These are phyloP conservation scores for Phenganax stokvisi DNA, from an alignment of 92 coral and sea anemone genomes.

Conservation along the genomic window DNA sequence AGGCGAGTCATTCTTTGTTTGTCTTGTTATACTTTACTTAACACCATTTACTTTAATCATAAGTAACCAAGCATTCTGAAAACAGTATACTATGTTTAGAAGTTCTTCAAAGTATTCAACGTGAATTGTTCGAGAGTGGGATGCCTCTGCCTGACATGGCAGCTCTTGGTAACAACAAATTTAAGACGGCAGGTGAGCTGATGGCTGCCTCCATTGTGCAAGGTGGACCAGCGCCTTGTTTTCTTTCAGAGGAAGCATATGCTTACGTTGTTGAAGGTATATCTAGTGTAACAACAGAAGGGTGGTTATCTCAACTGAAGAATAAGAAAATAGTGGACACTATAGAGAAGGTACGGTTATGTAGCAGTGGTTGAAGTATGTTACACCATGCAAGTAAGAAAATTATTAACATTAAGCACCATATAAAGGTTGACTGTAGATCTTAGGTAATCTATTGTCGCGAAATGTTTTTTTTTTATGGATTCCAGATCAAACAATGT, in stretches of 20 bases:
- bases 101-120: conserved; percentile 6
- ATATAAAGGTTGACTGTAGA: conserved; percentile 1
- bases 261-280: conserved; percentile 53
- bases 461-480: neutral
- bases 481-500: conserved; percentile 9
- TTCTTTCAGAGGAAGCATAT: conserved; percentile 51
- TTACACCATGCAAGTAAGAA: neutral
- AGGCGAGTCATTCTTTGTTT: neutral
- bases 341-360: neutral
- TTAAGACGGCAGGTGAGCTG: conserved; percentile 14
- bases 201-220: conserved; percentile 9
- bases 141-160: conserved; percentile 15
- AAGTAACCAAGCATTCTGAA: neutral
- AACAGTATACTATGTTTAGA: neutral
- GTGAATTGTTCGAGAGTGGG: neutral
- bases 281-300: conserved; percentile 44
- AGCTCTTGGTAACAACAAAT: conserved; percentile 4
- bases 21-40: neutral
- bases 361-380: neutral
- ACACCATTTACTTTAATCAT: neutral
- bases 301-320: conserved; percentile 39
- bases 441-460: conserved; percentile 1
- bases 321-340: neutral
- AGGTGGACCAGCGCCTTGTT: conserved; percentile 41
- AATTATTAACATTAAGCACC: neutral